A percentile compares a stretch with the other conserved stretches of the same genome.
phyloP scores from a whole-genome alignment of 2,113 vertebrate species.

The Uropsilus gracilis region DNA sequence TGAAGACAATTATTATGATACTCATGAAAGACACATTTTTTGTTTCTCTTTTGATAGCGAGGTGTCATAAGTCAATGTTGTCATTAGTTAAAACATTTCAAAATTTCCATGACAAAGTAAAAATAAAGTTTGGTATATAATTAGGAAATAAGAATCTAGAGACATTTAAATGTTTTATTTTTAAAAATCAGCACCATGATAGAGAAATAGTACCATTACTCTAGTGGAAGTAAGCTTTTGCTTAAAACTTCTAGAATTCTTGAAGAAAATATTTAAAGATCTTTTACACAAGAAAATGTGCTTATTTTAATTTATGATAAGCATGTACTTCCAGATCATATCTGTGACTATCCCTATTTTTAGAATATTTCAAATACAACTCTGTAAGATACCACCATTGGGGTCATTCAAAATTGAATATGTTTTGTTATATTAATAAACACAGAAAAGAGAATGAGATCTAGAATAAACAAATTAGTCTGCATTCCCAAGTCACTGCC shows the following conservation, averaged over 20 bases:
- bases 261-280: neutral
- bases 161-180: neutral
- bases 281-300: neutral
- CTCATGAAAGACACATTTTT: rapidly evolving
- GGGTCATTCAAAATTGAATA: neutral
- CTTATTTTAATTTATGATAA: neutral
- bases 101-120: neutral
- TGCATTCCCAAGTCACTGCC: neutral
- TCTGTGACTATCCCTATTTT: neutral
- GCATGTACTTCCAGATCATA: neutral
- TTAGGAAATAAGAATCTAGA: neutral
- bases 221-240: neutral
- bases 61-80: neutral
- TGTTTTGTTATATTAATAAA: neutral
- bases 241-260: neutral
- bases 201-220: neutral
- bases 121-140: neutral
- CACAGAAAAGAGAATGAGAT: neutral
- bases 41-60: neutral
- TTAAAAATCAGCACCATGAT: neutral
- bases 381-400: neutral
- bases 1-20: neutral
- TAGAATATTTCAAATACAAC: neutral
- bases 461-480: neutral
- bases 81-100: neutral